Evolutionary conservation across 2,113 vertebrate species (phyloP).

Genomic region (Piaya cayana): DNA sequence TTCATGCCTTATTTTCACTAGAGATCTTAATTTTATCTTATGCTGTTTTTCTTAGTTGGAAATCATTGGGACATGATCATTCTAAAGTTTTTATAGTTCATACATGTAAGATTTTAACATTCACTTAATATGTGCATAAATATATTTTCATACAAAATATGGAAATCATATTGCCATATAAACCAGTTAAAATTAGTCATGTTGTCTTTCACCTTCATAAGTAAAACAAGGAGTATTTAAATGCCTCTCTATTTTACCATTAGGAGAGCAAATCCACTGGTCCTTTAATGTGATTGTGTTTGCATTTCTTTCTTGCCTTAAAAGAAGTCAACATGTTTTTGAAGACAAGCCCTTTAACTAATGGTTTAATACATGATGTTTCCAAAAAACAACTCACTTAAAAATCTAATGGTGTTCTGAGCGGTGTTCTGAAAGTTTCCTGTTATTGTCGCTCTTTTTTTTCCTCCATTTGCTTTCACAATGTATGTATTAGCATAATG

Average conservation of each 20-base stretch:
- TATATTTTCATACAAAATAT: neutral
- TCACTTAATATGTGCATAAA: neutral
- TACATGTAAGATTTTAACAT: neutral
- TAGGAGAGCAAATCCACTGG: neutral
- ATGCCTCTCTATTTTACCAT: neutral
- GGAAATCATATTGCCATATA: neutral
- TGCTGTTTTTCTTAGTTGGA: neutral
- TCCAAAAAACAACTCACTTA: slow-evolving; percentile 34
- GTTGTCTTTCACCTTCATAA: neutral
- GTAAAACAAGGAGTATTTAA: neutral
- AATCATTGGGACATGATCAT: neutral
- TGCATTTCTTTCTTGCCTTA: slow-evolving; percentile 2
- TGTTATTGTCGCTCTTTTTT: slow-evolving; percentile 31
- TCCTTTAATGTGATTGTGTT: neutral
- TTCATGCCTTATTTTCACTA: neutral
- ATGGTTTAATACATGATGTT: neutral
- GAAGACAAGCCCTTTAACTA: neutral
- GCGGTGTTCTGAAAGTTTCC: neutral
- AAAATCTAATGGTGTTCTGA: neutral
- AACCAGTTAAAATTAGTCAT: neutral
- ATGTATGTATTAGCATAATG: neutral
- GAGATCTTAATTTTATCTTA: neutral
- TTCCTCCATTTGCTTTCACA: neutral
- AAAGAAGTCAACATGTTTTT: neutral
- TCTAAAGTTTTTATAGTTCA: neutral